Base-by-base conservation (phyloP, 2,888 invertebrate genomes). In the Chalcosyrphus nemorum region DNA sequence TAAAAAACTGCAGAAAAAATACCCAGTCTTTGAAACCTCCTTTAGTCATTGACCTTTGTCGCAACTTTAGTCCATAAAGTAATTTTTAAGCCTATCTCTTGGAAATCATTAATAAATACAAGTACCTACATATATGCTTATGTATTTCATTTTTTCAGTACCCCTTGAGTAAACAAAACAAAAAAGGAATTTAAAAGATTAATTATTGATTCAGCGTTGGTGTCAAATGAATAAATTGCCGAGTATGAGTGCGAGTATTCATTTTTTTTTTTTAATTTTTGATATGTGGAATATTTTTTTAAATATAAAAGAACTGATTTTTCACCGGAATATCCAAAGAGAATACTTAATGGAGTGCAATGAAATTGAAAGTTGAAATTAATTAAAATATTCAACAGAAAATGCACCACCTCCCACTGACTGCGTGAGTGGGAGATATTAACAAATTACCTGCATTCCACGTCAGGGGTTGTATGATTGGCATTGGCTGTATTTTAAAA, bases 291-390 rank as follows among this genome's bases (percentile, higher is more conserved):
- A 13, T 13, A 32, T 11, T 11, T 11, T 5, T 13, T n/a, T n/a
- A 13, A n/a, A 38, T 4, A 13, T 2, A 38, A n/a, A 38, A 38
- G 1, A 38, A 13, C 13, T 38, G 2, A 38, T 13, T 29, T 24
- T 50, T 6, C 21, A n/a, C n/a, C n/a, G n/a, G 24, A 47, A 47
- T n/a, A 15, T 7, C 45, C 29, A 38, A 57, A 65, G 65, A 24
- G 50, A 57, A 56, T 35, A 32, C 35, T 29, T 75, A 75, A 81
- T 70, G 56, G 75, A 75, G 56, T 70, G 63, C 43, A 65, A 50
- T 57, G 75, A 81, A 81, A 81, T 50, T 57, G 74, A 81, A 81
- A 81, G 81, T 81, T 56, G 50, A 56, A 81, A 81, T 81, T 81
- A 81, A 81, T 81, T 81, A 75, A 81, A 81, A 81, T 81, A 75